Evolutionary conservation across 1,140 invertebrate genomes (phyloP), one percentile per base, ranked within the genome.

Genomic region (Drosophila cardini): DNA sequence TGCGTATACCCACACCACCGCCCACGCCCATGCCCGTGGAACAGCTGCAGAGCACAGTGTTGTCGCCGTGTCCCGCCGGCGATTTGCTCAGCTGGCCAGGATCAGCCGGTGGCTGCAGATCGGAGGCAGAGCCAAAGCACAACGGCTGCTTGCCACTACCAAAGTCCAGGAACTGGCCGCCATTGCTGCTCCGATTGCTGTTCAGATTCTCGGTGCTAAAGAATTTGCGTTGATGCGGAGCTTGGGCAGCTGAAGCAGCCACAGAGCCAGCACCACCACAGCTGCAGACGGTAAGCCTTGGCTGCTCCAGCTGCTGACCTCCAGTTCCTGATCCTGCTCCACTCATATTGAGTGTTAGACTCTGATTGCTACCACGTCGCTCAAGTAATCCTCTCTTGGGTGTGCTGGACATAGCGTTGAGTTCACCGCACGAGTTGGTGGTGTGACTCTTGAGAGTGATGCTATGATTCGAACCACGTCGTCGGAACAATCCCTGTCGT

Each of bases 401-500:
- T 26, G 21, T 26, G 21, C 13, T 70, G 65, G 58, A 11, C 79
- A 94, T 93, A n/a, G 93, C 80, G 71, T 93, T 94, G 0, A 94
- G 76, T 56, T 93, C 93, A 0, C 91, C 91, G 58, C 90, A 91
- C 9, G 90, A 91, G 9, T 78, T 78, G 9, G 90, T 89, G 2
- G 83, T 90, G 55, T 89, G 82, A 13, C 56, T 82, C 43, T 89
- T 89, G 5, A 94, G 70, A 1, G 97, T 98, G 8, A 98, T 93
- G 85, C 96, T 97, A n/a, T 97, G 97, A 91, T 96, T 98, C 0
- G 97, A 98, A 2, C 97, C 97, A 8, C 96, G 93, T 18, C 96
- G 93, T 89, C 97, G 95, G 7, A 97, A 90, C 7, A 96, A 86
- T 65, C 95, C 95, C 85, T 96, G 97, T 36, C 94, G 94, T 1